These are phyloP conservation scores for Lates calcarifer DNA, from an alignment of 2,113 vertebrate species.

Conservation along the genomic window DNA sequence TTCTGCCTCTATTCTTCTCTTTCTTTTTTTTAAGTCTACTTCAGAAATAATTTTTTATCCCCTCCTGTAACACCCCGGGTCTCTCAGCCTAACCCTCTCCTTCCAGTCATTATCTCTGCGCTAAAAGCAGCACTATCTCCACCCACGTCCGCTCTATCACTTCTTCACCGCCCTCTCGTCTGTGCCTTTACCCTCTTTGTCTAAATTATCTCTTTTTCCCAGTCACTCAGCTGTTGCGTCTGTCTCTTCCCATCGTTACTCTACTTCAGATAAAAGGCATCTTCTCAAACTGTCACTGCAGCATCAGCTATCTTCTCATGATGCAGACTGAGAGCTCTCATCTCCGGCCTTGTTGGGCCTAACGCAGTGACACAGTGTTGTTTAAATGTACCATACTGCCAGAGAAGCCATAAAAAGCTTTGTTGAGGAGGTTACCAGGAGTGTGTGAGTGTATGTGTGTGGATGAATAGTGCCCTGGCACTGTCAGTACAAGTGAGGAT, in stretches of 20 bases:
- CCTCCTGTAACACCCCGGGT: neutral
- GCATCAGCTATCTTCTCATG: conserved; percentile 35
- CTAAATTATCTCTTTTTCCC: conserved; percentile 53
- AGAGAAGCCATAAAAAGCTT: conserved; percentile 26
- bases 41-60: neutral
- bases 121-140: conserved; percentile 58
- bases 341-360: neutral
- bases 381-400: conserved; percentile 20
- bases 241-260: conserved; percentile 4
- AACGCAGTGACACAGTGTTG: conserved; percentile 6
- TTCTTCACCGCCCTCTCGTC: conserved; percentile 47
- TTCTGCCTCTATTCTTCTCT: neutral
- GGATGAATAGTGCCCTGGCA: conserved; percentile 75
- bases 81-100: neutral
- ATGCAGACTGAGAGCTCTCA: conserved; percentile 7
- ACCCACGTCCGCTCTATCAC: conserved; percentile 32
- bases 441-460: conserved; percentile 14
- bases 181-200: conserved; percentile 47
- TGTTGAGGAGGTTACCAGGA: conserved; percentile 10
- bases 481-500: conserved; percentile 62
- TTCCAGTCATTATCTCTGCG: conserved; percentile 28
- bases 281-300: conserved; percentile 20
- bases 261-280: conserved; percentile 27
- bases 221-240: conserved; percentile 25
- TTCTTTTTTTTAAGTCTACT: neutral